These are phyloP conservation scores for Microctonus brassicae DNA, from an alignment of 2,888 invertebrate species.

Conservation along the genomic window DNA sequence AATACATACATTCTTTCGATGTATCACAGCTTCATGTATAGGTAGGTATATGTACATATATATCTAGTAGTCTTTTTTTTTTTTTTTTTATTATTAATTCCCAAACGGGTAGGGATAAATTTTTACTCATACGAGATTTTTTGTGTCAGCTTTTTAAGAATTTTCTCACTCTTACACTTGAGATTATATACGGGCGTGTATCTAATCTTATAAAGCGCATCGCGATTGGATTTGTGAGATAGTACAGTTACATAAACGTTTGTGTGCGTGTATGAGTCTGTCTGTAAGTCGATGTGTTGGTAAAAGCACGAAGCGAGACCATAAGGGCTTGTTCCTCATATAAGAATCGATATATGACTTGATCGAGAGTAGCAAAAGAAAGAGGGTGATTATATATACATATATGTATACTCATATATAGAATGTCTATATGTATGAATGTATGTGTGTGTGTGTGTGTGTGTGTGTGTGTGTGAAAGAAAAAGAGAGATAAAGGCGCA, in stretches of 20 bases:
- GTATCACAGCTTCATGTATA: neutral
- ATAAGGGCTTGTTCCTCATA: neutral
- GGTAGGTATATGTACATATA: neutral
- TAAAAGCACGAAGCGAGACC: neutral
- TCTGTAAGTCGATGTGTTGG: neutral
- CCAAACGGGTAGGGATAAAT: neutral
- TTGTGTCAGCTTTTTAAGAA: neutral
- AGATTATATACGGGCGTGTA: neutral
- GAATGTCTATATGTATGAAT: neutral
- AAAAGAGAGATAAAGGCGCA: neutral
- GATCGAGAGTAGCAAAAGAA: neutral
- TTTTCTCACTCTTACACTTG: neutral
- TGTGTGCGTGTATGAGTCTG: neutral
- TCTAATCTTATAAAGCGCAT: conserved; percentile 1
- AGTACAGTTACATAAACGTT: neutral
- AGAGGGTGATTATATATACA: neutral
- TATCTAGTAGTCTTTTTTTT: neutral
- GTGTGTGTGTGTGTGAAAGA: neutral
- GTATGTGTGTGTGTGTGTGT: neutral
- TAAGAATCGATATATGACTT: conserved; percentile 5
- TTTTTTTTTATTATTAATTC: neutral
- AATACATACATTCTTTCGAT: no score
- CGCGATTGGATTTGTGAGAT: conserved; percentile 1
- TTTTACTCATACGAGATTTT: neutral
- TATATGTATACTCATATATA: no score